Conservation (phyloP, 2,113 vertebrate genomes). For the Eurypyga helias region DNA sequence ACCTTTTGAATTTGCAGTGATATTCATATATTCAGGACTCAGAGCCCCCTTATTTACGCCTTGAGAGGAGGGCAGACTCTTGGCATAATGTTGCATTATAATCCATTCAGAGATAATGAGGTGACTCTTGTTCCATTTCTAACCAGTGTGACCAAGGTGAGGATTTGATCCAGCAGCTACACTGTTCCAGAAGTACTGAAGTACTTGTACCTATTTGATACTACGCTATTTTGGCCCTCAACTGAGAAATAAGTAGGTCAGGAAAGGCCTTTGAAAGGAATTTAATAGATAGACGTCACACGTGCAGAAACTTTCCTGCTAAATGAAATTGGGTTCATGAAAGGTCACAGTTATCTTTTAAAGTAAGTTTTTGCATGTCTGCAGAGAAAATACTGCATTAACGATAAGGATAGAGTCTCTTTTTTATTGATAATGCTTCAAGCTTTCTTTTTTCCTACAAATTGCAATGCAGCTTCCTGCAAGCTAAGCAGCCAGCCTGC, state of each 20-base stretch:
- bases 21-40: background rate
- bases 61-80: background rate
- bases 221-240: background rate
- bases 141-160: background rate
- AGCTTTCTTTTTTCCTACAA: background rate
- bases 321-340: constrained; percentile 4
- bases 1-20: background rate
- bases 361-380: constrained; percentile 19
- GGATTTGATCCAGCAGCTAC: background rate
- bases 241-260: background rate
- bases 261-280: background rate
- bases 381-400: background rate
- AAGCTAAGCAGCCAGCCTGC: background rate
- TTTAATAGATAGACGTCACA: background rate
- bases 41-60: background rate
- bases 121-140: background rate
- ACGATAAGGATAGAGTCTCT: background rate
- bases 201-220: background rate
- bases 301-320: background rate
- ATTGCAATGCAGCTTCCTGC: background rate
- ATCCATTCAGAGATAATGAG: background rate
- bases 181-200: background rate
- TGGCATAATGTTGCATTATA: background rate
- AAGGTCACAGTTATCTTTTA: background rate
- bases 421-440: background rate